Conservation (phyloP, 2,113 vertebrate genomes). For the Orientallactaga bullata region DNA sequence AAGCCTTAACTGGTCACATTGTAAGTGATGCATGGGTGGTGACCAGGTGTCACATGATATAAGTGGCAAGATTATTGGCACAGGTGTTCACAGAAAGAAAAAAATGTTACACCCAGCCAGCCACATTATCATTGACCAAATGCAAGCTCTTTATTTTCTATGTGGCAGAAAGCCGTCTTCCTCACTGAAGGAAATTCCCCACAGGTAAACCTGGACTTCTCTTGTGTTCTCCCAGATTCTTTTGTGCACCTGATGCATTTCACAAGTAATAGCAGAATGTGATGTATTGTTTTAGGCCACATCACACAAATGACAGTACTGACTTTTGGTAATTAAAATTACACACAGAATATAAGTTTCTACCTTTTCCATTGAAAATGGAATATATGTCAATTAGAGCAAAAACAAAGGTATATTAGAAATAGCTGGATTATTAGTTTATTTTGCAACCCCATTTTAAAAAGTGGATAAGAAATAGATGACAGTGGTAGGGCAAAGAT, state of each 20-base stretch:
- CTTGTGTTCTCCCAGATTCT: not conserved
- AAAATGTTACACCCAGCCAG: not conserved
- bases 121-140: not conserved
- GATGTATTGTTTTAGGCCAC: conserved; percentile 1
- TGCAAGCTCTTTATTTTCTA: not conserved
- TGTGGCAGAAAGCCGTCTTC: not conserved
- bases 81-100: not conserved
- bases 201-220: not conserved
- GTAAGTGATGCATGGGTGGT: conserved; percentile 17
- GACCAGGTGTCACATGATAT: not conserved
- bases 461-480: not conserved
- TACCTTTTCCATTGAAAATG: conserved; percentile 50
- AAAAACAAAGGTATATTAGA: conserved; percentile 18
- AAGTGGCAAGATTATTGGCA: not conserved
- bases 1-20: not conserved
- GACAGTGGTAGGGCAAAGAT: not conserved
- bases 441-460: conserved; percentile 20
- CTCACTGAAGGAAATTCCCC: not conserved
- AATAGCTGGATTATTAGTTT: conserved; percentile 38
- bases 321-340: conserved; percentile 16
- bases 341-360: not conserved
- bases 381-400: conserved; percentile 16
- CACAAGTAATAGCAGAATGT: not conserved
- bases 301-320: not conserved
- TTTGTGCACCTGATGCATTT: not conserved